These are phyloP conservation scores for Leptura quadrifasciata DNA, from an alignment of 2,888 invertebrate genomes.

Conservation along the genomic window DNA sequence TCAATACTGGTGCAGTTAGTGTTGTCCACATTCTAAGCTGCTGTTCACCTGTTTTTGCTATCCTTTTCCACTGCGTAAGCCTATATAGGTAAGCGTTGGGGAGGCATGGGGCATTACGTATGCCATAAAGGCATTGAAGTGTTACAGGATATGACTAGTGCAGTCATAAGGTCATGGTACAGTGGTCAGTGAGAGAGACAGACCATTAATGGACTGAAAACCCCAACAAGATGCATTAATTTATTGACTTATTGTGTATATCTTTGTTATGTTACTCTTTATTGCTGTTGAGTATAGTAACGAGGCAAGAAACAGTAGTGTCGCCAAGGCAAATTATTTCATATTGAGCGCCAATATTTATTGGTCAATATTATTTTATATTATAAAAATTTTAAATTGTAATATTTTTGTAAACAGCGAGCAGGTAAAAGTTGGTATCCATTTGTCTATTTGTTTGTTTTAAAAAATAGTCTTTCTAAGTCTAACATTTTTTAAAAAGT, in stretches of 20 bases:
- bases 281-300: conserved; percentile 28
- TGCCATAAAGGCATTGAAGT: conserved; percentile 67
- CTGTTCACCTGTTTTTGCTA: conserved; percentile 35
- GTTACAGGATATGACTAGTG: conserved; percentile 72
- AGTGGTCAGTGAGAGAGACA: conserved; percentile 65
- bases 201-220: conserved; percentile 66
- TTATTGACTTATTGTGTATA: conserved; percentile 44
- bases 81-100: conserved; percentile 42
- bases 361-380: too few species aligned
- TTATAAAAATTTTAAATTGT: too few species aligned
- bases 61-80: conserved; percentile 48
- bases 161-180: conserved; percentile 70
- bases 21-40: not conserved
- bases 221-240: conserved; percentile 55
- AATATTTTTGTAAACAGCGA: too few species aligned
- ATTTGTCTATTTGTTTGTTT: too few species aligned
- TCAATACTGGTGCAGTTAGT: conserved; percentile 20
- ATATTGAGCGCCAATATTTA: not conserved
- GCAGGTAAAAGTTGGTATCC: too few species aligned
- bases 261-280: conserved; percentile 44
- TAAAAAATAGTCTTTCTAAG: too few species aligned
- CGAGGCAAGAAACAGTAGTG: not conserved
- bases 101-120: conserved; percentile 51
- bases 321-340: not conserved
- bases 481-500: too few species aligned